Percentiles rank a stretch among this genome's conserved stretches.
Conservation (phyloP, 2,888 invertebrate genomes). For the Panzeria rudis region DNA sequence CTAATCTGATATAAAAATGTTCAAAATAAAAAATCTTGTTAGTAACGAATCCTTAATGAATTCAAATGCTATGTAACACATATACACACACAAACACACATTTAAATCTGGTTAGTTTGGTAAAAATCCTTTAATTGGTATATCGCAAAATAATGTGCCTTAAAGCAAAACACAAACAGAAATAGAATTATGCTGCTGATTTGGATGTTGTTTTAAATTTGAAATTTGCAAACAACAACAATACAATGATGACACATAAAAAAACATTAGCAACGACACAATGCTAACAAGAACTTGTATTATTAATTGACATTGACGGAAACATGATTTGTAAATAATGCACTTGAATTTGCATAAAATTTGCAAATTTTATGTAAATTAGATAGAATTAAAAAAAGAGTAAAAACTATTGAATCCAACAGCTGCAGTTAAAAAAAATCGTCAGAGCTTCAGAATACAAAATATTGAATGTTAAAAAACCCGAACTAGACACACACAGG, state of each 20-base stretch:
- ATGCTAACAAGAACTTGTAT: constrained; percentile 69
- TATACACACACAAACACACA: neutral
- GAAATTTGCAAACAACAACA: constrained; percentile 51
- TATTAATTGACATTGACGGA: constrained; percentile 79
- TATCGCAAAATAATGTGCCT: constrained; percentile 54
- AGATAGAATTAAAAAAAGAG: constrained; percentile 47
- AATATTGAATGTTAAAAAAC: constrained; percentile 38
- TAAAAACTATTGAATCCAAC: constrained; percentile 41
- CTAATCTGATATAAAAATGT: constrained; percentile 54
- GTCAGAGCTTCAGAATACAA: constrained; percentile 33
- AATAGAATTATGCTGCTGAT: constrained; percentile 21
- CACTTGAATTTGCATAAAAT: constrained; percentile 81
- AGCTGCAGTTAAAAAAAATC: constrained; percentile 58
- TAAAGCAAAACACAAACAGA: constrained; percentile 41
- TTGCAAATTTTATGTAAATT: constrained; percentile 72
- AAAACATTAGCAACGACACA: constrained; percentile 13
- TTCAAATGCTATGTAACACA: neutral
- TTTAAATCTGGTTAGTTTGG: constrained; percentile 45
- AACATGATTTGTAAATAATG: constrained; percentile 82
- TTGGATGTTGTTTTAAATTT: constrained; percentile 29
- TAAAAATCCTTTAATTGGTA: constrained; percentile 71
- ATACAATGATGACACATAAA: neutral
- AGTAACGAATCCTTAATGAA: constrained; percentile 50
- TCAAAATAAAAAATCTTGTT: constrained; percentile 57
- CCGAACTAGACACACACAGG: constrained; percentile 28